These are phyloP conservation scores for Chaenocephalus aceratus DNA, from an alignment of 2,113 vertebrate species.

Conservation along the genomic window DNA sequence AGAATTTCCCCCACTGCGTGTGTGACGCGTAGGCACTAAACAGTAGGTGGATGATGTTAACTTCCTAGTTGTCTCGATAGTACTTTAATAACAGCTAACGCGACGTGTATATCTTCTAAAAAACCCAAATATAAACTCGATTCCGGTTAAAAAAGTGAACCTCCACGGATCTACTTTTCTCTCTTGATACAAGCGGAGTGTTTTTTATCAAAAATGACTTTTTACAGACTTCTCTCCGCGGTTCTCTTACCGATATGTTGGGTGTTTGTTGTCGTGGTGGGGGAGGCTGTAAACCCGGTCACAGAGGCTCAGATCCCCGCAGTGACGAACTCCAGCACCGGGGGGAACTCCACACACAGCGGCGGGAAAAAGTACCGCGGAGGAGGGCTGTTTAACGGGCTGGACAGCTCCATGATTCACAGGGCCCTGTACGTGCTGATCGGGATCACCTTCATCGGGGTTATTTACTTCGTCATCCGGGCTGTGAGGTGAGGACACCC, in stretches of 20 bases:
- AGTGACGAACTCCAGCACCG: conserved; percentile 2
- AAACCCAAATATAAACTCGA: not conserved
- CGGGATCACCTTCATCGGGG: conserved; percentile 60
- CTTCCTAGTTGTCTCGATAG: conserved; percentile 51
- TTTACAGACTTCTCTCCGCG: conserved; percentile 10
- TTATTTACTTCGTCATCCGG: conserved; percentile 75
- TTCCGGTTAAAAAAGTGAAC: not conserved
- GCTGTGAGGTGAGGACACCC: conserved; percentile 67
- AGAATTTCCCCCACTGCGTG: rapidly evolving
- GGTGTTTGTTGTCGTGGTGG: not conserved
- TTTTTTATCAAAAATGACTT: not conserved
- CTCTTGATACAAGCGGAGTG: rapidly evolving
- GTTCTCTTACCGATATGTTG: conserved; percentile 27
- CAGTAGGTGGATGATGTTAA: conserved; percentile 7
- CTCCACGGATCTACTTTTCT: too few relatives aligned
- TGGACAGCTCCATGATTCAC: conserved; percentile 70
- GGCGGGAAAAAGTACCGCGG: not conserved
- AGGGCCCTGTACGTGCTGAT: conserved; percentile 75
- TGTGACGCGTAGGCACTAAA: conserved; percentile 58
- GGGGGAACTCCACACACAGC: not conserved
- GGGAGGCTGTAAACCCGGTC: not conserved
- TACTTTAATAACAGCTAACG: conserved; percentile 20
- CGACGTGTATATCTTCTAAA: conserved; percentile 8
- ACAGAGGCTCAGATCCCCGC: not conserved
- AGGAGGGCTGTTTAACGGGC: rapidly evolving